Evolutionary conservation across 2,113 vertebrate species (phyloP), one percentile per base, ranked within the genome.

Genomic region (Pseudopodoces humilis): DNA sequence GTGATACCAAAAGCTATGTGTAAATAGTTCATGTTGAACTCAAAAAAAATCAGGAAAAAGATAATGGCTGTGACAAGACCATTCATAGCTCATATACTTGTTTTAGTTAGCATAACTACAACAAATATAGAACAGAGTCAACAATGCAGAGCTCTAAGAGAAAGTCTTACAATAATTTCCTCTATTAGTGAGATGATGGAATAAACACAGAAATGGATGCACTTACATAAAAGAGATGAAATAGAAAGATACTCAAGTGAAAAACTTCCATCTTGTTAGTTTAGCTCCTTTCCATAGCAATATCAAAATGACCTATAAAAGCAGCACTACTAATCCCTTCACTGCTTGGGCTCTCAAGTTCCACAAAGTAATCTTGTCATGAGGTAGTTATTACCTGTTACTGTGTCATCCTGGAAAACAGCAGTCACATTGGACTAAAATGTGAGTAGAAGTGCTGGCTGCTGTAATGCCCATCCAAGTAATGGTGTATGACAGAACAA

Each of bases 51-150:
- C 46, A 63, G 37, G 13, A 85, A 74, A 69, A 90, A 83, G 39
- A 67, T 50, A 90, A 70, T 52, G 50, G 23, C 87, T 64, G 30
- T 83, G 79, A 88, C 64, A 80, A 83, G 68, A 80, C 24, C 33
- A 59, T 58, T 79, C 12, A 22, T 70, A 83, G 58, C 55, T 95
- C 58, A 79, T n/a, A 50, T 39, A 23, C 23, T 89, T 88, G 39
- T 22, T 70, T 83, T 77, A 83, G 18, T 88, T 86, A 83, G 30
- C 31, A 11, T 93, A 93, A 87, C 92, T 94, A 52, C 76, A 95
- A 75, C 95, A 85, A 95, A 90, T 39, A 87, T 9, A 37, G 37
- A 79, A 88, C 72, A 95, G 92, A 96, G 47, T 88, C 84, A 97
- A 75, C 2, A 46, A 87, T 81, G 90, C 52, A 72, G 86, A 96